Evolutionary conservation across 2,888 invertebrate genomes (phyloP), one percentile per base, ranked within the genome.

Genomic region (Rotaria socialis): DNA sequence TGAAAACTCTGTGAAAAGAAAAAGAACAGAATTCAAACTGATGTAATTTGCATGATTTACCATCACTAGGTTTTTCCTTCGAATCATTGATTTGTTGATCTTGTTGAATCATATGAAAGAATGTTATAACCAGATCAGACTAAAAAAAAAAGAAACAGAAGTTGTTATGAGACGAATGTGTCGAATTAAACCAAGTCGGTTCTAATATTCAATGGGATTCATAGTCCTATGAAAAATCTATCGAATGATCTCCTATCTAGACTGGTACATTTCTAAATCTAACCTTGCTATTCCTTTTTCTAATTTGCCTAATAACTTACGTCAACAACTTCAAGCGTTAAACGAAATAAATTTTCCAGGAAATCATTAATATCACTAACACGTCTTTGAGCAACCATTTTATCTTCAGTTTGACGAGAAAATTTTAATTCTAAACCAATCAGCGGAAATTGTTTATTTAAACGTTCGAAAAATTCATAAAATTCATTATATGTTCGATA

Each of bases 401-500:
- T 95, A 43, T 96, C 95, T 92, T 98, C 97, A 7, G 96, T 96
- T 58, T 98, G 93, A 0, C 97, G 80, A 47, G 80, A 24, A 80
- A 80, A 80, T 89, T 89, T 88, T 96, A 96, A 95, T 91, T 95
- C 94, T 88, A 96, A 94, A 90, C 95, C 95, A 24, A 96, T 95
- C 88, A 96, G 92, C 0, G 97, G 96, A 92, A 96, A 97, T 91
- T 95, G 94, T 88, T 95, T 92, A 90, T 96, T 95, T 84, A 99
- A 92, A 92, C 97, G 97, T 91, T 96, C 95, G 91, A 97, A 95
- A 87, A 99, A 94, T 92, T 99, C 99, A 24, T 95, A 94, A 92
- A 98, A 97, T 92, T 99, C 98, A 89, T 96, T 95, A 92, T 96
- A 99, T 0, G 96, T 95, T 87, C 99, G 94, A 91, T 96, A 96